Percentiles rank a stretch among this genome's conserved stretches.
phyloP scores from a whole-genome alignment of 1,140 invertebrate species.

The Calliopsis andreniformis region DNA sequence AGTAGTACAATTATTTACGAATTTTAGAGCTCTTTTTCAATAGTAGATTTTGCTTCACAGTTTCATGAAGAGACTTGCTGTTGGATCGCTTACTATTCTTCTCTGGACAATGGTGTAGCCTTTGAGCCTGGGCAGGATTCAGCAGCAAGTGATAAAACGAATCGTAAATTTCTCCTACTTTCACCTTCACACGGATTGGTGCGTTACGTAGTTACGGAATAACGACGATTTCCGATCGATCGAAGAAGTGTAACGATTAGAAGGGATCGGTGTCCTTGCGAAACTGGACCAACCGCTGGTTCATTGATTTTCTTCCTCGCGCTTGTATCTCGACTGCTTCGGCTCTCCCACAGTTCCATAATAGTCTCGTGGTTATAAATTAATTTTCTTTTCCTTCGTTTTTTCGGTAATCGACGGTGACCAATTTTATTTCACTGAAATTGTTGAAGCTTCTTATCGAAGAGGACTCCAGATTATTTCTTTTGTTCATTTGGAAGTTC shows the following conservation, averaged over 20 bases:
- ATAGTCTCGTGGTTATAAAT: not conserved
- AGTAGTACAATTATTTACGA: no score
- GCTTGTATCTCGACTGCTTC: not conserved
- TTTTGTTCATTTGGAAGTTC: no score
- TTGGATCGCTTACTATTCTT: no score
- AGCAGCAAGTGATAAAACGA: slow-evolving; percentile 11
- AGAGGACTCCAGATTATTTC: no score
- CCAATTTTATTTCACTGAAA: not conserved
- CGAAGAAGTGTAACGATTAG: slow-evolving; percentile 12
- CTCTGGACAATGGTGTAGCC: no score
- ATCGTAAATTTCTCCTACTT: slow-evolving; percentile 20
- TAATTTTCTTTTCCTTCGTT: not conserved
- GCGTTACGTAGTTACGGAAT: not conserved
- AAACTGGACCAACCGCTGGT: slow-evolving; percentile 4
- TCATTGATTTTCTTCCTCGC: not conserved
- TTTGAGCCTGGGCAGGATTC: not conserved
- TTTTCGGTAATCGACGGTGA: not conserved
- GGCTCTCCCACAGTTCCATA: no score
- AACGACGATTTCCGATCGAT: not conserved
- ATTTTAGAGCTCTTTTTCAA: no score
- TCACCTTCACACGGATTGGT: not conserved
- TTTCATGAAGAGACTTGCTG: no score
- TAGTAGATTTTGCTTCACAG: no score
- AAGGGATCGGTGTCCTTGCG: slow-evolving; percentile 30
- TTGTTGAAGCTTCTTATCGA: not conserved